Evolutionary conservation across 37 sponge, comb jelly and placozoan species (phyloP).

Genomic region (Chondrilla cf. caribensis): DNA sequence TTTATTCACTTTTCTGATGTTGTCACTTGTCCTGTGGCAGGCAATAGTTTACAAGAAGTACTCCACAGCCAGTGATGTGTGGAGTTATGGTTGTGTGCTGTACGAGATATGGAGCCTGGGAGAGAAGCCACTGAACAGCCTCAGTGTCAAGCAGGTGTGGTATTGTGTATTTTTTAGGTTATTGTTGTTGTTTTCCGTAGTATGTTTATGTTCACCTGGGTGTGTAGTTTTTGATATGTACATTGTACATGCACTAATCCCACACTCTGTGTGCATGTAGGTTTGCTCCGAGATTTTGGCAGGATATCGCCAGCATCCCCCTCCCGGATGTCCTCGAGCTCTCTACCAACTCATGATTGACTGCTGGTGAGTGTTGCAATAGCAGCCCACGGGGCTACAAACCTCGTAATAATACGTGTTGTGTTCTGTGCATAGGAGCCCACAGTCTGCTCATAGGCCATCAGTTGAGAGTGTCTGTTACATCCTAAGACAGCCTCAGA

Average conservation of each 20-base stretch:
- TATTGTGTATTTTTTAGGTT: background rate
- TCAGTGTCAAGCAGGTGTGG: constrained; percentile 13
- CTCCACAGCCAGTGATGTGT: constrained; percentile 48
- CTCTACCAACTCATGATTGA: constrained; percentile 36
- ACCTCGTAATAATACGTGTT: too few relatives aligned
- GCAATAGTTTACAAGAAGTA: constrained; percentile 23
- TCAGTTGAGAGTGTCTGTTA: background rate
- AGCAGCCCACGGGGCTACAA: too few relatives aligned
- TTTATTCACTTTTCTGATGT: too few relatives aligned
- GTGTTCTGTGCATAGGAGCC: background rate
- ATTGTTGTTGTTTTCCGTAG: too few relatives aligned
- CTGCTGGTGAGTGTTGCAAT: constrained; percentile 51
- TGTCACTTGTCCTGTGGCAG: background rate
- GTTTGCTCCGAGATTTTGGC: too few relatives aligned
- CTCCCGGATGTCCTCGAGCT: constrained; percentile 15
- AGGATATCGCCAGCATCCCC: constrained; percentile 24
- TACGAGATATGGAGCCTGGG: constrained; percentile 53
- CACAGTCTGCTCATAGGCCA: background rate
- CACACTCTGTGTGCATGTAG: too few relatives aligned
- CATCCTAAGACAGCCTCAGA: background rate
- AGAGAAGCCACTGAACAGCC: background rate
- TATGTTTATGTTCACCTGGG: too few relatives aligned
- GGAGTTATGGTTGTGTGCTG: constrained; percentile 42
- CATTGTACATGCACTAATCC: too few relatives aligned
- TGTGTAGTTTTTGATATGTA: too few relatives aligned